A percentile compares a stretch with the other conserved stretches of the same genome.
phyloP scores from a whole-genome alignment of 1,140 invertebrate species.

The Drosophila cardini region DNA sequence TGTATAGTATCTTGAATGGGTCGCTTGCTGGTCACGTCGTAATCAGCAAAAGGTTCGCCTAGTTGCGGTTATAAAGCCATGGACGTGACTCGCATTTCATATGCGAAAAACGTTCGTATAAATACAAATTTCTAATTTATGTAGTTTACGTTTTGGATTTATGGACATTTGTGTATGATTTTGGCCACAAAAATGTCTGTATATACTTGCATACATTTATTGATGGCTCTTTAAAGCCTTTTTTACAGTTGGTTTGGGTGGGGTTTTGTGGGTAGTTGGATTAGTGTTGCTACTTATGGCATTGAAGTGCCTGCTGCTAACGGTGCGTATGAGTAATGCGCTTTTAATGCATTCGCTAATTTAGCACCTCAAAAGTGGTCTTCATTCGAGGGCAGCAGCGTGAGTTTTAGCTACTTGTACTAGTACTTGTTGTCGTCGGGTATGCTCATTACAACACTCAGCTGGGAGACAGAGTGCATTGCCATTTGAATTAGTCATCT shows the following conservation, averaged over 20 bases:
- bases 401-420: conserved; percentile 1
- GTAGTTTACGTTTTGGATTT: conserved; percentile 79
- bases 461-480: conserved; percentile 8
- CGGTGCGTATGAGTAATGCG: conserved; percentile 64
- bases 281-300: conserved; percentile 1
- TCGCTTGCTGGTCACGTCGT: conserved; percentile 69
- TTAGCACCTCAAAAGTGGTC: conserved; percentile 62
- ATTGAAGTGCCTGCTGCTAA: conserved; percentile 33
- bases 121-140: conserved; percentile 77
- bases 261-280: neutral
- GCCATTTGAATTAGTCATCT: conserved; percentile 31
- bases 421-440: conserved; percentile 5
- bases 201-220: conserved; percentile 41
- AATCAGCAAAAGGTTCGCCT: conserved; percentile 81
- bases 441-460: conserved; percentile 17
- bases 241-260: neutral
- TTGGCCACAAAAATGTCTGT: conserved; percentile 12
- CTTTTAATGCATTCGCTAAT: conserved; percentile 70
- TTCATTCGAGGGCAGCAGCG: conserved; percentile 56
- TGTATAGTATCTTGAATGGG: conserved; percentile 11
- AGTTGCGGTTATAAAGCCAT: conserved; percentile 74
- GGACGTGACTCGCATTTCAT: conserved; percentile 65
- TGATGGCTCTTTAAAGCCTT: conserved; percentile 58
- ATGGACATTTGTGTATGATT: conserved; percentile 66
- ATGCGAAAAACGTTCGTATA: conserved; percentile 58